Evolutionary conservation across 2,113 vertebrate genomes (phyloP), one percentile per base, ranked within the genome.

Genomic region (Apodemus sylvaticus): DNA sequence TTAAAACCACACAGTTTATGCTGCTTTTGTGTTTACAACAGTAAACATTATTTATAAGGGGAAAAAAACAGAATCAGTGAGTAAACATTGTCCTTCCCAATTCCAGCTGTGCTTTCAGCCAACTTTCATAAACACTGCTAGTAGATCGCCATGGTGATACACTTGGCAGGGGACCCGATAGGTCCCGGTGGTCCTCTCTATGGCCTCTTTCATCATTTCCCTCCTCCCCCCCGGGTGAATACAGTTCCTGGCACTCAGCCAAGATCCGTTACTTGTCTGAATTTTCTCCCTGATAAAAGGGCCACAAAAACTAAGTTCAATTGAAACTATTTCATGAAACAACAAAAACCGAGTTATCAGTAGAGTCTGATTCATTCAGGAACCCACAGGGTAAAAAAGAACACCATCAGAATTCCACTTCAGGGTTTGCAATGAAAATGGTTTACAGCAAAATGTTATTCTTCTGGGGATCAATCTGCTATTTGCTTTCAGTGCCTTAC

Each of bases 391-490:
- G 74, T 55, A 77, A 77, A 93, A 62, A 62, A 76, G 62, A 81
- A 88, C 64, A 31, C 89, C 0, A 2, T 45, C 96, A 97, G 90
- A 97, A 97, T 95, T 98, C 94, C 64, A 96, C 93, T 96, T 82
- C 42, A 58, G 94, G 76, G 51, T 93, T 98, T 94, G 73, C 91
- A 95, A 62, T 82, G 94, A 96, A 98, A 97, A 94, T 71, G 78
- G 95, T 97, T 98, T 98, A 98, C 82, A 92, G 96, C 94, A 98
- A 98, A 98, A 97, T 94, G 93, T 96, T 98, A 92, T 42, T 95
- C 98, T 90, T 98, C 94, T 89, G 97, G 95, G 98, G 95, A 97
- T 97, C 94, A 93, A 95, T 96, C 96, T 97, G 55, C 53, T 96
- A 36, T 96, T 91, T 91, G 82, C 82, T 98, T 97, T 98, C 97